Evolutionary conservation across 2,797 vertebrate species (phyloP), one percentile per base, ranked within the genome.

Genomic region (Gadopsis bispinosus): DNA sequence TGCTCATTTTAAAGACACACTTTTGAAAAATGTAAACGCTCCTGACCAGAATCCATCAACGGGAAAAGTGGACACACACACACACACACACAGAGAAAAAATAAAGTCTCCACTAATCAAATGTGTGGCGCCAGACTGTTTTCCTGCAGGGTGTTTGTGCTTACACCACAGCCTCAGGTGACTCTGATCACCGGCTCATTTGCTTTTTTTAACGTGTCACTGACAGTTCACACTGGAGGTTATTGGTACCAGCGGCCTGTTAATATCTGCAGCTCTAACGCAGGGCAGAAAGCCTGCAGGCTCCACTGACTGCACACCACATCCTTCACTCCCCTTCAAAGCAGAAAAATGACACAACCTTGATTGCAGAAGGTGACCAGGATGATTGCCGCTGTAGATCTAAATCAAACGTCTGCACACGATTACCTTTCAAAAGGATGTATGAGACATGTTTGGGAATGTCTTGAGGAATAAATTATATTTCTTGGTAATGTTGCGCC

Each of bases 191-290:
- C 58, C 17, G 77, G 75, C 83, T 86, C 86, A 89, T 88, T 89
- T 88, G 80, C 84, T 90, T 77, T 68, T 79, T 86, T 85, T 73
- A 88, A 77, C 64, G 48, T 79, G 75, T 70, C 81, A 60, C 85
- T 87, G 83, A 87, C 80, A 77, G 77, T 84, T 89, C 74, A 45
- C 63, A 81, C 72, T 77, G 2, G 0, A 71, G 80, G 81, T 90
- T 84, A 85, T 84, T 86, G 85, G 75, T 75, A 83, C 60, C 69
- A 75, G 81, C 12, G n/a, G 79, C 85, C 75, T 80, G 85, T 85
- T 91, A 87, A 89, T 91, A 89, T 85, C 84, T 76, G 79, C 68
- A 45, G 66, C 86, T 88, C 45, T 81, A 80, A 88, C 76, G 67
- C 62, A 59, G 61, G 79, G 75, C 77, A 76, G 58, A 81, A 81